Evolutionary conservation across 2,113 vertebrate species (phyloP).

Genomic region (Aleadryas rufinucha): DNA sequence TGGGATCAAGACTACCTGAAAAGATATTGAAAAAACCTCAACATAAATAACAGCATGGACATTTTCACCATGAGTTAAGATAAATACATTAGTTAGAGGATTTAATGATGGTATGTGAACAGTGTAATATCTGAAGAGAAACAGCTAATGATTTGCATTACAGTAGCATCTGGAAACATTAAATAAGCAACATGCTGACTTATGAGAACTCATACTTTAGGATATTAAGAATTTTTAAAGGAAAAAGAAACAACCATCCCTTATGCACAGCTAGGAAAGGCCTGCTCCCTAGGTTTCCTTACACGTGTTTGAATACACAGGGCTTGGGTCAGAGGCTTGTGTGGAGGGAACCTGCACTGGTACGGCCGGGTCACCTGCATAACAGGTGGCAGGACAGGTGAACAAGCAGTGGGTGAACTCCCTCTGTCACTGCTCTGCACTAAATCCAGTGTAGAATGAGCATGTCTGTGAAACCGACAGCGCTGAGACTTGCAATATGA

Average conservation of each 20-base stretch:
- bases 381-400: rapidly evolving
- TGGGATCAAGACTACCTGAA: slow-evolving; percentile 15
- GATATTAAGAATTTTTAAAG: background rate
- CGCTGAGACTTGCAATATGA: background rate
- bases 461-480: background rate
- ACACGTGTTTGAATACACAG: rapidly evolving
- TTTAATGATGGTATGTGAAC: background rate
- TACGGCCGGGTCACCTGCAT: background rate
- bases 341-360: background rate
- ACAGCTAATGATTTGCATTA: background rate
- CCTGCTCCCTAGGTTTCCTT: background rate
- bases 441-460: background rate
- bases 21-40: background rate
- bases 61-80: background rate
- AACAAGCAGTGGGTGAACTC: background rate
- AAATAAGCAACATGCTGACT: background rate
- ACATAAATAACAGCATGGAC: background rate
- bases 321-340: background rate
- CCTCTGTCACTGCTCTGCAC: background rate
- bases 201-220: background rate
- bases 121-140: background rate
- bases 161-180: background rate
- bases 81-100: background rate
- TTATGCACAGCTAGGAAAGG: background rate
- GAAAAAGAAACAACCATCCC: background rate